Base-by-base conservation (phyloP, 2,113 vertebrate species). In the Silurus glanis region DNA sequence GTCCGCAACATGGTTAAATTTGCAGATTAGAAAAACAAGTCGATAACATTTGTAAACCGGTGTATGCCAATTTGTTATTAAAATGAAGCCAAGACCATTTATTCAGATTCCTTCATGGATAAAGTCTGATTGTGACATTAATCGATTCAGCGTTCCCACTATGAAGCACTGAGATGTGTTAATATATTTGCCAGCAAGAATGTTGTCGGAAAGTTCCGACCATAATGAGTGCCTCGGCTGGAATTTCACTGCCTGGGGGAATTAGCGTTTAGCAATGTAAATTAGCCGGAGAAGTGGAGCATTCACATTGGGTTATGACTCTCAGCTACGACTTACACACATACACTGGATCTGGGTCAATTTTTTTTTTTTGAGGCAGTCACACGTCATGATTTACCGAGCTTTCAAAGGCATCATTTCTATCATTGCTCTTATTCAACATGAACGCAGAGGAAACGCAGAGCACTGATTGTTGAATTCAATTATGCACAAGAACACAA, bases 401-500 rank as follows among this genome's bases (percentile, higher is more conserved):
- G 19, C 74, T 79, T 51, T 85, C 58, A 79, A 56, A 85, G 49
- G 49, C 61, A 28, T 80, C 72, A 64, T 17, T 78, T 58, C n/a
- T 64, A 55, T 66, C 47, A 64, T 53, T 51, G 25, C 5, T 85
- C 37, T 37, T 79, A 55, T 14, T 55, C 21, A 67, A 80, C 47
- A 67, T 55, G 55, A 85, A 79, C 56, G 67, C 61, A 67, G 75
- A 78, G 74, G 9, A 85, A 79, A 37, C 45, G 17, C 61, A 85
- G 74, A 85, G 59, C 53, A 66, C 25, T 64, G 58, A 55, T 62
- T 28, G 58, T 37, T 51, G 72, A 21, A 84, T 78, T 85, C n/a
- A 66, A 78, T 85, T 64, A 85, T 78, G 59, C 83, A 78, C 76
- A 85, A 85, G 64, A 75, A 28, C 72, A 85, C 83, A 85, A 53